Conservation (phyloP, 1,140 invertebrate genomes). For the Marisa cornuarietis region DNA sequence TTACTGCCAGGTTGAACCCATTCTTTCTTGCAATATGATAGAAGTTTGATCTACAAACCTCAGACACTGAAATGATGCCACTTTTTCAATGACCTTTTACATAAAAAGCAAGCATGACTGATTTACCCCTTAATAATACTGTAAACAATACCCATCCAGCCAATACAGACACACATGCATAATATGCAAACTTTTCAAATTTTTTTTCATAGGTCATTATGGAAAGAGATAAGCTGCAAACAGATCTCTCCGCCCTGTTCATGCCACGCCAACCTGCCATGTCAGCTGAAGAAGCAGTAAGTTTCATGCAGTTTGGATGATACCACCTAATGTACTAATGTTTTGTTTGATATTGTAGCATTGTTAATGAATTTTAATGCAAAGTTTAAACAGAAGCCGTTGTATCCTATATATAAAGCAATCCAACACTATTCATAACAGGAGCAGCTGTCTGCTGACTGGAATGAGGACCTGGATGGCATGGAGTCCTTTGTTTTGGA, state of each 20-base stretch:
- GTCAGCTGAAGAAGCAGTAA: constrained; percentile 81
- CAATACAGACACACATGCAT: too few species aligned
- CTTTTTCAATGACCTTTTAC: too few species aligned
- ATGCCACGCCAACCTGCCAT: constrained; percentile 92
- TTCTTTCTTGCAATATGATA: too few species aligned
- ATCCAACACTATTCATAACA: constrained; percentile 33
- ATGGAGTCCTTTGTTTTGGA: constrained; percentile 99
- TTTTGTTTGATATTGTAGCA: neutral
- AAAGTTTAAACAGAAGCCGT: too few species aligned
- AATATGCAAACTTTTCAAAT: neutral
- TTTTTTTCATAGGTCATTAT: constrained; percentile 62
- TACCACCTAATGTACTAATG: neutral
- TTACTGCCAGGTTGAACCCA: too few species aligned
- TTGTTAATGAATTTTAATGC: neutral
- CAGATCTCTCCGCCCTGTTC: constrained; percentile 94
- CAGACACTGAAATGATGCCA: too few species aligned
- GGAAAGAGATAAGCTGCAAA: constrained; percentile 73
- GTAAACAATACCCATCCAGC: too few species aligned
- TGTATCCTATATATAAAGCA: neutral
- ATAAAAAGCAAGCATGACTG: too few species aligned
- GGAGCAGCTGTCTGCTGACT: constrained; percentile 80
- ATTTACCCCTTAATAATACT: too few species aligned
- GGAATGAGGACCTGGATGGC: constrained; percentile 67
- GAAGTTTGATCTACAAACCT: too few species aligned
- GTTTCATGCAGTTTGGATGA: constrained; percentile 23